A percentile compares a stretch with the other conserved stretches of the same genome.
Conservation (phyloP, 2,113 vertebrate genomes). For the Scatophagus argus region DNA sequence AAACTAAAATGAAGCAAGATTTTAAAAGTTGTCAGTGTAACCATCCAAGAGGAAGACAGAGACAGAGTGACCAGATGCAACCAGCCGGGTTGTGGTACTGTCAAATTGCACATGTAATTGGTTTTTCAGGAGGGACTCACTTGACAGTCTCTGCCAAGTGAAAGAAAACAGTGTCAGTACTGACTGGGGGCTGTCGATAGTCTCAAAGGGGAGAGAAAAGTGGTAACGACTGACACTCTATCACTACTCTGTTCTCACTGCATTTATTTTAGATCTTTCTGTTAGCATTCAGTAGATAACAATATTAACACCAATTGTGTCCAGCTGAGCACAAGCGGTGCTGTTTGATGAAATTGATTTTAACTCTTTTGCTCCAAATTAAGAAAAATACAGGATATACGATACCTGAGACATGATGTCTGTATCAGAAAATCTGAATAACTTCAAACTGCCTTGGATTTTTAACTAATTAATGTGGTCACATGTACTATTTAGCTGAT, state of each 20-base stretch:
- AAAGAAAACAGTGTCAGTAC: conserved; percentile 31
- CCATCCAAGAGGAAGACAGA: conserved; percentile 14
- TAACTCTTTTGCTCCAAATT: not conserved
- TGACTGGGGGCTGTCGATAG: conserved; percentile 26
- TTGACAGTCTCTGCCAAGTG: conserved; percentile 44
- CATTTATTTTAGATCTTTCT: not conserved
- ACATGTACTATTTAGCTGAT: too few relatives aligned
- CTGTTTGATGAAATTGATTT: not conserved
- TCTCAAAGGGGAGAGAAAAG: not conserved
- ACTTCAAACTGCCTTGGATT: not conserved
- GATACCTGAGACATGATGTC: not conserved
- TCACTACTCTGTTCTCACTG: not conserved
- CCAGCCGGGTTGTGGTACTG: conserved; percentile 43
- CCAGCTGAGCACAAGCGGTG: not conserved
- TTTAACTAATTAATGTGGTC: not conserved
- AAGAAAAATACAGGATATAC: not conserved
- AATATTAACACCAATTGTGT: conserved; percentile 1
- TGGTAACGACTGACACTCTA: not conserved
- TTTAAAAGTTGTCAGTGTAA: conserved; percentile 38
- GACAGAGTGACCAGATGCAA: conserved; percentile 35
- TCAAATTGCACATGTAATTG: conserved; percentile 53
- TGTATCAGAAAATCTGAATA: too few relatives aligned
- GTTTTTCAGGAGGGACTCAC: conserved; percentile 53
- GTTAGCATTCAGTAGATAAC: not conserved
- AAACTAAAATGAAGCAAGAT: conserved; percentile 23